Evolutionary conservation across 2,888 invertebrate genomes (phyloP).

Genomic region (Harmothoe impar): DNA sequence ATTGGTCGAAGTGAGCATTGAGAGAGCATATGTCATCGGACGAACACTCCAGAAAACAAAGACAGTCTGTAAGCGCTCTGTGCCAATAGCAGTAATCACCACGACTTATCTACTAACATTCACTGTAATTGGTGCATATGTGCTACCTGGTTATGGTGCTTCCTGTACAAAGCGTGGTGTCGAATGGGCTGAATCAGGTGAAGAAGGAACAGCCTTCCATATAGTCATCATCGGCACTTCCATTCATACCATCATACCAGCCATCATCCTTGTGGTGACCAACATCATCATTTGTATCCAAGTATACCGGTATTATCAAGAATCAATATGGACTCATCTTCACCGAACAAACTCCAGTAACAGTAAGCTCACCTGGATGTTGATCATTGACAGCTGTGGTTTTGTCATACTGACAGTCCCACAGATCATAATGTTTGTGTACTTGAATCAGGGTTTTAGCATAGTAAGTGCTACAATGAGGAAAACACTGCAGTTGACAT

Average conservation of each 20-base stretch:
- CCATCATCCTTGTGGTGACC: neutral
- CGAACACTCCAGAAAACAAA: neutral
- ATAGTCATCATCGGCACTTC: neutral
- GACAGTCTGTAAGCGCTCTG: neutral
- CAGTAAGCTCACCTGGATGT: conserved; percentile 22
- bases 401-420: neutral
- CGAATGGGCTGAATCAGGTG: too few relatives aligned
- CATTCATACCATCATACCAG: neutral
- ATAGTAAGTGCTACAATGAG: neutral
- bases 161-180: too few relatives aligned
- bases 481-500: neutral
- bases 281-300: neutral
- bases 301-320: neutral
- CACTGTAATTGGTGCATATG: neutral
- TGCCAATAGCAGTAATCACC: neutral
- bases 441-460: neutral
- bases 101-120: neutral
- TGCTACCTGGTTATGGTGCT: too few relatives aligned
- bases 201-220: too few relatives aligned
- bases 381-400: neutral
- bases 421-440: conserved; percentile 2
- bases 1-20: neutral
- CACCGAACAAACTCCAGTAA: neutral
- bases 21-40: neutral
- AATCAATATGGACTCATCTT: neutral